Conservation (phyloP, 2,113 vertebrate genomes). For the Chamaetylas fuelleborni region DNA sequence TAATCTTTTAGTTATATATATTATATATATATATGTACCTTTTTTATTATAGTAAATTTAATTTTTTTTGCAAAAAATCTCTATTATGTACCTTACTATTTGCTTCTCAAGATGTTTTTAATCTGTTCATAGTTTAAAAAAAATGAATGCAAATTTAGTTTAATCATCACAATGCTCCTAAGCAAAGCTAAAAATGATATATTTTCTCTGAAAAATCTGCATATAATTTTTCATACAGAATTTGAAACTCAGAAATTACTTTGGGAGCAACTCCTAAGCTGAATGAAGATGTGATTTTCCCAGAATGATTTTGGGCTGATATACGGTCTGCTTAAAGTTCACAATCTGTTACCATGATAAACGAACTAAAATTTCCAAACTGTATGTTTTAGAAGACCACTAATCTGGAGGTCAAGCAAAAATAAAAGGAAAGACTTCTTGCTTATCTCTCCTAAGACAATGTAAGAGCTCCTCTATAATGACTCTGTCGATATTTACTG, state of each 20-base stretch:
- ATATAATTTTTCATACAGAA: not conserved
- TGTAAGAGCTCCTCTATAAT: constrained; percentile 42
- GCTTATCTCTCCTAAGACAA: constrained; percentile 7
- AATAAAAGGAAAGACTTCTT: constrained; percentile 12
- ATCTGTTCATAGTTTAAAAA: not conserved
- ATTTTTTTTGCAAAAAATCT: not conserved
- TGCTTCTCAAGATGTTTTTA: not conserved
- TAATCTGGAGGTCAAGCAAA: not conserved
- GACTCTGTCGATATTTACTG: constrained; percentile 44
- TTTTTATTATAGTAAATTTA: not conserved
- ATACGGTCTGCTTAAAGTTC: constrained; percentile 36
- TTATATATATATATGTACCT: no score
- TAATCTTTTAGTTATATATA: no score
- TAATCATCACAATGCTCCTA: not conserved
- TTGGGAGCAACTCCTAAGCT: not conserved
- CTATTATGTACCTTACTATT: not conserved
- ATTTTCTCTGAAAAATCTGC: not conserved
- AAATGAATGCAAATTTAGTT: not conserved
- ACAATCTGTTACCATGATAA: not conserved
- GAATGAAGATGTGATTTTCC: constrained; percentile 14
- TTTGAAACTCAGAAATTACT: constrained; percentile 15
- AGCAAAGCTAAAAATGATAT: not conserved
- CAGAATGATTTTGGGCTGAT: constrained; percentile 29
- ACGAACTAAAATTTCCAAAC: not conserved
- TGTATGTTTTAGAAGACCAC: not conserved